These are phyloP conservation scores for Pseudopleuronectes americanus DNA, from an alignment of 2,797 vertebrate species.

Conservation along the genomic window DNA sequence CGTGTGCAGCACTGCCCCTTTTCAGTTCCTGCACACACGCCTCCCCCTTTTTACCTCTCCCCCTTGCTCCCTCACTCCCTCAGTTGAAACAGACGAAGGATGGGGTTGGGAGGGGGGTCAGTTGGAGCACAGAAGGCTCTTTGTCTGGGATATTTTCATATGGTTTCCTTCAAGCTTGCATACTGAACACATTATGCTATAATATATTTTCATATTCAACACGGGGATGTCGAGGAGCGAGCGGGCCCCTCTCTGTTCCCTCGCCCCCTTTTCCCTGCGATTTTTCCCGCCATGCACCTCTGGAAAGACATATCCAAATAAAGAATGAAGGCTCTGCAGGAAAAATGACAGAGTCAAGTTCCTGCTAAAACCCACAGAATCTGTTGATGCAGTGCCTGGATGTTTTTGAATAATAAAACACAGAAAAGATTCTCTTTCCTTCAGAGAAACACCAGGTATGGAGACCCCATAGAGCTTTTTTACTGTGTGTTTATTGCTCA, in stretches of 20 bases:
- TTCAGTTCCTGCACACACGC: conserved; percentile 73
- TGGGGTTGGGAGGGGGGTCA: conserved; percentile 77
- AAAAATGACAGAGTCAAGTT: conserved; percentile 53
- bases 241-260: conserved; percentile 52
- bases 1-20: conserved; percentile 73
- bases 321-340: conserved; percentile 52
- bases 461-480: conserved; percentile 36
- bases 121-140: conserved; percentile 86
- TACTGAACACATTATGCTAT: conserved; percentile 88
- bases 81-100: conserved; percentile 73
- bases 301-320: conserved; percentile 55
- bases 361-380: conserved; percentile 32
- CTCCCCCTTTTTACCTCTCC: conserved; percentile 67
- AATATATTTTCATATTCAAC: conserved; percentile 88
- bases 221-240: conserved; percentile 70
- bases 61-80: conserved; percentile 36
- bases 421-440: conserved; percentile 42
- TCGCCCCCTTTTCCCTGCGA: conserved; percentile 39
- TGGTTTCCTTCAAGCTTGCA: conserved; percentile 89
- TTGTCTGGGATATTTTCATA: conserved; percentile 88
- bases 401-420: conserved; percentile 58
- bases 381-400: conserved; percentile 38
- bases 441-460: conserved; percentile 32
- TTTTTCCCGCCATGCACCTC: conserved; percentile 62
- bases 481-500: conserved; percentile 5